These are phyloP conservation scores for Rhinella marina DNA, from an alignment of 2,797 vertebrate genomes.

Conservation along the genomic window DNA sequence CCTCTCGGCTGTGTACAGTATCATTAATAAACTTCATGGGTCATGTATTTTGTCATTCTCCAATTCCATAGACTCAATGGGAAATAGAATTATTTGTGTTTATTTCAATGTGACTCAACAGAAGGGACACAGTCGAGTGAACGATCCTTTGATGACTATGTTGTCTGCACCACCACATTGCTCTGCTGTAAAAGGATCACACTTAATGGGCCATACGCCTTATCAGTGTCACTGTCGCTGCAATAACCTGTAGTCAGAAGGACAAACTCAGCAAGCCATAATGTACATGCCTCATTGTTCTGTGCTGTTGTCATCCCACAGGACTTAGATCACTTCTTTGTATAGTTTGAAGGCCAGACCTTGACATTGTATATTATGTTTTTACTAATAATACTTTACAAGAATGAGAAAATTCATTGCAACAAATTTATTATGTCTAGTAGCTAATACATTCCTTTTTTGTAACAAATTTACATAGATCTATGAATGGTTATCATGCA, in stretches of 20 bases:
- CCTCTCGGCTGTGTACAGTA: background rate
- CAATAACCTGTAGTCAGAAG: conserved; percentile 36
- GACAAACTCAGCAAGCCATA: conserved; percentile 52
- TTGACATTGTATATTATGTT: background rate
- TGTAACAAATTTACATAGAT: too few relatives aligned
- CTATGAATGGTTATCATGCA: too few relatives aligned
- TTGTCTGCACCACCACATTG: conserved; percentile 19
- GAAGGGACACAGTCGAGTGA: conserved; percentile 26
- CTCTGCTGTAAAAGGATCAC: conserved; percentile 27
- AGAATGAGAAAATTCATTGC: background rate
- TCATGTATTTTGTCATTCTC: conserved; percentile 20
- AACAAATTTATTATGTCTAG: too few relatives aligned
- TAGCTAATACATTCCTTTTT: too few relatives aligned
- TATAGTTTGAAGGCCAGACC: conserved; percentile 22
- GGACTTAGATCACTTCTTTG: background rate
- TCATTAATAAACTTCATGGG: conserved; percentile 43
- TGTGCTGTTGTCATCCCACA: conserved; percentile 5
- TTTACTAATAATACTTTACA: background rate
- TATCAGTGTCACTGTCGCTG: background rate
- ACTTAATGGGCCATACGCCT: conserved; percentile 44
- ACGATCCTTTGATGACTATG: conserved; percentile 40
- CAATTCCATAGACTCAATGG: background rate
- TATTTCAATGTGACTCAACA: conserved; percentile 43
- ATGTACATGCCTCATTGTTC: conserved; percentile 30
- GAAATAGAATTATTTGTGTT: conserved; percentile 36